These are phyloP conservation scores for Hyphantria cunea DNA, from an alignment of 1,140 invertebrate species.

Conservation along the genomic window DNA sequence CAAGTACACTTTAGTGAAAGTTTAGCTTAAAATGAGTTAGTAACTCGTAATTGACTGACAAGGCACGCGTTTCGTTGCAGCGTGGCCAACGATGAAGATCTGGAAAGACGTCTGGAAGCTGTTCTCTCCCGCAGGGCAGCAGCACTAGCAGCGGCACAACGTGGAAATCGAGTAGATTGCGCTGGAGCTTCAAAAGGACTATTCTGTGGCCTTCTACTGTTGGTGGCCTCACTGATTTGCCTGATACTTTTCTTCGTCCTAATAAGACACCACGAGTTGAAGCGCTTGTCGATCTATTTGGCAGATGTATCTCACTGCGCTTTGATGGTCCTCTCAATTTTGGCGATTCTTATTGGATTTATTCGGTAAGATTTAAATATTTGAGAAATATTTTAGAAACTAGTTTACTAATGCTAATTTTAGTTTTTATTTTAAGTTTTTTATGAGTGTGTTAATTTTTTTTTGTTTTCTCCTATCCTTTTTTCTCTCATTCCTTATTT, in stretches of 20 bases:
- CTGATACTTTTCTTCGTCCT: conserved; percentile 97
- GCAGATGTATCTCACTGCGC: conserved; percentile 95
- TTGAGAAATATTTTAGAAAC: neutral
- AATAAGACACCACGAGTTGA: conserved; percentile 90
- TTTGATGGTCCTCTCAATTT: conserved; percentile 92
- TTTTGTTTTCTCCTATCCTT: conserved; percentile 10
- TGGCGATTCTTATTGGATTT: conserved; percentile 95
- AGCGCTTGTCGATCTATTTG: conserved; percentile 92
- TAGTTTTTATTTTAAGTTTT: conserved; percentile 14
- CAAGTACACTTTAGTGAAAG: too few species aligned
- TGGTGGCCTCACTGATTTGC: conserved; percentile 96
- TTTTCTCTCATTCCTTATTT: conserved; percentile 2
- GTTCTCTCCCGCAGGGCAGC: conserved; percentile 92
- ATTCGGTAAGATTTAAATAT: conserved; percentile 84
- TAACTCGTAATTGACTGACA: conserved; percentile 50
- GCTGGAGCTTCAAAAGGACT: conserved; percentile 95
- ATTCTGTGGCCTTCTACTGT: conserved; percentile 94
- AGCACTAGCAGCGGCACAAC: conserved; percentile 89
- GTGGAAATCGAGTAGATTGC: conserved; percentile 92
- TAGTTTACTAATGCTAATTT: neutral
- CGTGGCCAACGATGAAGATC: conserved; percentile 90
- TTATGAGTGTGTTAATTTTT: conserved; percentile 31
- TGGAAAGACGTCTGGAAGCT: conserved; percentile 91
- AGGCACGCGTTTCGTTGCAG: conserved; percentile 79
- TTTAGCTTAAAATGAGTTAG: neutral